A percentile compares a stretch with the other conserved stretches of the same genome.
phyloP scores from a whole-genome alignment of 2,888 invertebrate species.

The Papilio protenor region DNA sequence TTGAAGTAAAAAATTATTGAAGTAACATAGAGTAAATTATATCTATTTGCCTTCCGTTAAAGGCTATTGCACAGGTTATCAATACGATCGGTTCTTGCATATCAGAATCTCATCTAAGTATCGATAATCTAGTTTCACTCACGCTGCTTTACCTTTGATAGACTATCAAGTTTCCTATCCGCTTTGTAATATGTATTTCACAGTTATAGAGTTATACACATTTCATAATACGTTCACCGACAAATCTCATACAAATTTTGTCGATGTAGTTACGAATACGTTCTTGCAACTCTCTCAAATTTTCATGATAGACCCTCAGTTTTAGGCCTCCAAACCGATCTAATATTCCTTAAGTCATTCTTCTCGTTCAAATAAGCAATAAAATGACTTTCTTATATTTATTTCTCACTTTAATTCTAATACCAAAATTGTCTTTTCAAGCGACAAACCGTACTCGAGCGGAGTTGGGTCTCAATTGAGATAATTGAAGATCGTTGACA shows the following conservation, averaged over 20 bases:
- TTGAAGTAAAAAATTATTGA: neutral
- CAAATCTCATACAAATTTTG: too few relatives aligned
- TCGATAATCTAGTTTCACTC: slow-evolving; percentile 8
- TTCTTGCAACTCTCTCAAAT: too few relatives aligned
- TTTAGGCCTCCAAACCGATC: too few relatives aligned
- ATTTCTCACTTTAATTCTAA: neutral
- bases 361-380: neutral
- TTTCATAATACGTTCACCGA: too few relatives aligned
- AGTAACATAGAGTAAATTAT: neutral
- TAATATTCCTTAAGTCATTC: too few relatives aligned
- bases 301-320: too few relatives aligned
- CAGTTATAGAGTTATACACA: too few relatives aligned
- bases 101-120: slow-evolving; percentile 10
- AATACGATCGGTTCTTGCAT: neutral
- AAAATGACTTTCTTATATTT: neutral
- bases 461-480: slow-evolving; percentile 31
- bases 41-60: neutral
- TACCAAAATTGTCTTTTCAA: slow-evolving; percentile 25
- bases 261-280: too few relatives aligned
- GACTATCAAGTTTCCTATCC: neutral
- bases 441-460: slow-evolving; percentile 26
- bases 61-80: neutral
- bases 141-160: slow-evolving; percentile 4
- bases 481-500: slow-evolving; percentile 40
- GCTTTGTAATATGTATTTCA: too few relatives aligned